Evolutionary conservation across 2,888 invertebrate species (phyloP).

Genomic region (Venustoraphidia nigricollis): DNA sequence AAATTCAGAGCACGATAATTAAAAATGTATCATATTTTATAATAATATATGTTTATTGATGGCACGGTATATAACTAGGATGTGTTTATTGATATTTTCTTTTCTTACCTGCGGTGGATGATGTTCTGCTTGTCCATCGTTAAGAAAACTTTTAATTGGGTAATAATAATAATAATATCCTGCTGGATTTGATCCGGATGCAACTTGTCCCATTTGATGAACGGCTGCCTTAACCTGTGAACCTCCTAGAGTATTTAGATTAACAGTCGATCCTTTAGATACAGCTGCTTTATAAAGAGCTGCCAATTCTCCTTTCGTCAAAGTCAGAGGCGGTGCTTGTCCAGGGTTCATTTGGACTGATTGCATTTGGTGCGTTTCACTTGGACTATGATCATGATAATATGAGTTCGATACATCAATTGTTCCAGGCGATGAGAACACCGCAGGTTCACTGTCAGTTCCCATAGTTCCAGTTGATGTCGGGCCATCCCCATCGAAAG

Average conservation of each 20-base stretch:
- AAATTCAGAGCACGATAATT: too few species aligned
- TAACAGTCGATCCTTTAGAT: slow-evolving; percentile 19
- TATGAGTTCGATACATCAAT: too few species aligned
- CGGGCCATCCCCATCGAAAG: too few species aligned
- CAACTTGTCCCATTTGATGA: slow-evolving; percentile 20
- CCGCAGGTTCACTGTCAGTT: too few species aligned
- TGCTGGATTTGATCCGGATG: slow-evolving; percentile 11
- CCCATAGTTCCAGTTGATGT: too few species aligned
- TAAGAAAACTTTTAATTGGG: slow-evolving; percentile 32
- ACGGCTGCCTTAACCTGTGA: slow-evolving; percentile 21
- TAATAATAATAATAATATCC: slow-evolving; percentile 38
- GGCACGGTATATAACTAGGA: too few species aligned
- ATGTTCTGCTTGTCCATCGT: slow-evolving; percentile 19
- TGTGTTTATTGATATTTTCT: background rate
- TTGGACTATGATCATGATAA: too few species aligned
- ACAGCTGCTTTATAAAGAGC: slow-evolving; percentile 32
- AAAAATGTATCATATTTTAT: too few species aligned
- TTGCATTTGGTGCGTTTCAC: too few species aligned
- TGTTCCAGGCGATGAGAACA: too few species aligned
- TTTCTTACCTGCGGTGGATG: background rate
- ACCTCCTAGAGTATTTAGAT: slow-evolving; percentile 14
- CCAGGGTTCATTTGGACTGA: too few species aligned
- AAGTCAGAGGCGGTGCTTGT: slow-evolving; percentile 15
- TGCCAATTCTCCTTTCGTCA: slow-evolving; percentile 28
- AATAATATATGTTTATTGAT: too few species aligned